Evolutionary conservation across 2,797 vertebrate genomes (phyloP).

Genomic region (Clarias platycephalus): DNA sequence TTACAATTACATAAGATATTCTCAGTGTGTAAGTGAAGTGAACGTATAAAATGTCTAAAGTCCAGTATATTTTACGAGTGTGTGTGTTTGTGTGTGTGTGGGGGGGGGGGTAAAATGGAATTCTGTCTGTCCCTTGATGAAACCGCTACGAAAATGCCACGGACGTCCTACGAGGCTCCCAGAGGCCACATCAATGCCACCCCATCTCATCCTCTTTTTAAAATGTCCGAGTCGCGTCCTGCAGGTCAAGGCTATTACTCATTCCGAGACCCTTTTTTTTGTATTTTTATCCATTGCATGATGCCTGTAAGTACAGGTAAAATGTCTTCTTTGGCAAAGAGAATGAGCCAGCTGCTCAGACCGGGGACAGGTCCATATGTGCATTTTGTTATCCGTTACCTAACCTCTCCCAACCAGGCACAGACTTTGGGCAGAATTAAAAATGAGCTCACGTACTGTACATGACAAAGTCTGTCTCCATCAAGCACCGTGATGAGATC

Average conservation of each 20-base stretch:
- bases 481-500: constrained; percentile 63
- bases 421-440: constrained; percentile 52
- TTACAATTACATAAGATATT: too few relatives aligned
- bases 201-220: constrained; percentile 58
- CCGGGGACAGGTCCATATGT: constrained; percentile 16
- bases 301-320: constrained; percentile 39
- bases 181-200: constrained; percentile 56
- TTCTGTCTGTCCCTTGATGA: constrained; percentile 42
- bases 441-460: constrained; percentile 62
- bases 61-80: too few relatives aligned
- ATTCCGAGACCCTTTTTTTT: constrained; percentile 51
- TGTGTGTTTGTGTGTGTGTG: not conserved
- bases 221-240: constrained; percentile 36
- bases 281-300: constrained; percentile 45
- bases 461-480: constrained; percentile 61
- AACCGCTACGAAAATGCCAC: constrained; percentile 54
- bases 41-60: too few relatives aligned
- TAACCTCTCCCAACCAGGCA: constrained; percentile 47
- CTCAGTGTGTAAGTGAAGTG: too few relatives aligned
- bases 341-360: constrained; percentile 5
- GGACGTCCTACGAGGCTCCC: constrained; percentile 54
- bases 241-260: constrained; percentile 60
- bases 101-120: constrained; percentile 2
- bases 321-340: constrained; percentile 16
- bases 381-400: constrained; percentile 52